Evolutionary conservation across 2,888 invertebrate species (phyloP).

Genomic region (Dusona sp.): DNA sequence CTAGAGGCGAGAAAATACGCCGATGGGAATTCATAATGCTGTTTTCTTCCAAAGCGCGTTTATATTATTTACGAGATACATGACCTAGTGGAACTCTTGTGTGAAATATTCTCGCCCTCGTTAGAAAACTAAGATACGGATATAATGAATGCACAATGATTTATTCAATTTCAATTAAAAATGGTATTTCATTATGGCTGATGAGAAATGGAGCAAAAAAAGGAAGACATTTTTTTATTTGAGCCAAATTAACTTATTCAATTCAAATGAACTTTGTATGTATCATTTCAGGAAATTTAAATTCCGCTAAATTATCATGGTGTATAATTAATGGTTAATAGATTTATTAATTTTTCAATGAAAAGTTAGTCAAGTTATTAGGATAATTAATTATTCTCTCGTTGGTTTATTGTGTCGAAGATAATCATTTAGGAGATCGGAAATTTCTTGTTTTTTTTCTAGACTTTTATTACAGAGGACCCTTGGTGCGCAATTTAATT

Average conservation of each 20-base stretch:
- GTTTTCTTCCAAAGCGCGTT: conserved; percentile 42
- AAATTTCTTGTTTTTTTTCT: background rate
- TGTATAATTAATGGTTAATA: background rate
- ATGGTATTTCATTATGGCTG: background rate
- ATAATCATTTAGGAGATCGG: background rate
- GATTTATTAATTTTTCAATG: background rate
- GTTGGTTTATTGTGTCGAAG: background rate
- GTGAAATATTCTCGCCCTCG: conserved; percentile 67
- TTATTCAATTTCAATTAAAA: conserved; percentile 11
- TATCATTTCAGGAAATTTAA: background rate
- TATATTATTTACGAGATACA: conserved; percentile 49
- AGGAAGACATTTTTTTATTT: background rate
- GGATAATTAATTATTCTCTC: background rate
- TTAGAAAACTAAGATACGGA: conserved; percentile 43
- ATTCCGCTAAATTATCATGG: background rate
- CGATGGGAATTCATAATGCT: conserved; percentile 50
- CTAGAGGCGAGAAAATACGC: conserved; percentile 23
- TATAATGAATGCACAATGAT: background rate
- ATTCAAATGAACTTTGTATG: background rate
- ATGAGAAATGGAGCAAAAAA: background rate
- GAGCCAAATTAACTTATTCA: background rate
- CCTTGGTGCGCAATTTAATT: background rate
- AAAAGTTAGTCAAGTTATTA: background rate
- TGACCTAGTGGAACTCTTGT: conserved; percentile 59
- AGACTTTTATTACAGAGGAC: background rate